These are phyloP conservation scores for Phaetusa simplex DNA, from an alignment of 2,113 vertebrate species.

Conservation along the genomic window DNA sequence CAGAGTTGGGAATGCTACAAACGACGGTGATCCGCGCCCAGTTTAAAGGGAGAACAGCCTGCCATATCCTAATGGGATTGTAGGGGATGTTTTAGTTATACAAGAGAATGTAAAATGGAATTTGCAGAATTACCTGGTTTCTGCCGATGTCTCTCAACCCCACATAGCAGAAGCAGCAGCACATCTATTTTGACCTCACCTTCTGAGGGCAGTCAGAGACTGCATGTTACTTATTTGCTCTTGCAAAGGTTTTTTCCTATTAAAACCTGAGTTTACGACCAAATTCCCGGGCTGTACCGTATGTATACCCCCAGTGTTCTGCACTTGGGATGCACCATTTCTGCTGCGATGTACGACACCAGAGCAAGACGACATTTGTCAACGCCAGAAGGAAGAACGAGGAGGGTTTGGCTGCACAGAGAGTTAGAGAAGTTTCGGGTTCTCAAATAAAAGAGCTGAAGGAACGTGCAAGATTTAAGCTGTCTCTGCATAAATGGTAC, in stretches of 20 bases:
- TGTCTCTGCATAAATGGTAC: not conserved
- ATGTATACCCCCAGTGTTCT: accelerated
- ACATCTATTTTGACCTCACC: not conserved
- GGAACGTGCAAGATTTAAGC: not conserved
- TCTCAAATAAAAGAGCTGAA: not conserved
- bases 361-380: not conserved
- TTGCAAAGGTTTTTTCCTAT: not conserved
- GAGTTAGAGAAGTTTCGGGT: not conserved
- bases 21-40: not conserved
- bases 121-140: not conserved
- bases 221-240: too few relatives aligned
- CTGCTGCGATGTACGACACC: not conserved
- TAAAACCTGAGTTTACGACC: not conserved
- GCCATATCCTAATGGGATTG: not conserved
- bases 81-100: not conserved
- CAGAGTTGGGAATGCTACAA: not conserved
- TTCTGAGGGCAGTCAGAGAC: not conserved
- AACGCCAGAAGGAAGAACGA: not conserved
- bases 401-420: not conserved
- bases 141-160: not conserved
- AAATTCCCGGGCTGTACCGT: not conserved
- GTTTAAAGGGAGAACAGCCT: not conserved
- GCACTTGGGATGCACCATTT: not conserved
- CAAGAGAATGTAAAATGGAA: not conserved
- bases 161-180: not conserved